Conservation (phyloP, 37 sponge, comb jelly and placozoan species). For the Chondrilla cf. caribensis region DNA sequence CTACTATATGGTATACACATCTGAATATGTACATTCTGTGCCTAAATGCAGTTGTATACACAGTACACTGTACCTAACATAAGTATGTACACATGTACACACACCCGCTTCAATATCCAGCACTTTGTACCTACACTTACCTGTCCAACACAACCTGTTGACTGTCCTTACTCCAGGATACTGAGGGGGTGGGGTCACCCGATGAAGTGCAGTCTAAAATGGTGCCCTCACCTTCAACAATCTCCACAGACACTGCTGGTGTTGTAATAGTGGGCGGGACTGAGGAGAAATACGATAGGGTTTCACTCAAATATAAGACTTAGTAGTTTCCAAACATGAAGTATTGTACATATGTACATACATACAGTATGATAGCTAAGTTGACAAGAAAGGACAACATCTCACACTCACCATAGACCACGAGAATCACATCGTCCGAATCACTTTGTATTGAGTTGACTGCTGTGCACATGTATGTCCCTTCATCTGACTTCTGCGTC, state of each 20-base stretch:
- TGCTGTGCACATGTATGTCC: constrained; percentile 48
- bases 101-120: too few species aligned
- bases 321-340: too few species aligned
- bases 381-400: background rate
- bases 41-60: too few species aligned
- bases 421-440: constrained; percentile 1
- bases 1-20: too few species aligned
- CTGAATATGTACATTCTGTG: too few species aligned
- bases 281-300: background rate
- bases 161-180: constrained; percentile 26
- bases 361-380: background rate
- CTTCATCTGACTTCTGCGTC: constrained; percentile 21
- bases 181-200: constrained; percentile 36
- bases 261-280: constrained; percentile 25
- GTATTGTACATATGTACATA: background rate
- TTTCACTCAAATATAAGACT: too few species aligned
- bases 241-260: background rate
- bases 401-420: constrained; percentile 48
- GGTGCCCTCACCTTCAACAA: background rate
- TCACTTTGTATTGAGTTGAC: constrained; percentile 22
- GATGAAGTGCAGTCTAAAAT: background rate
- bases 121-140: too few species aligned
- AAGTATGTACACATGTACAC: too few species aligned
- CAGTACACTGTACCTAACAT: too few species aligned
- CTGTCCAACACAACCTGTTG: background rate